A percentile compares a stretch with the other conserved stretches of the same genome.
phyloP scores from a whole-genome alignment of 1,140 invertebrate genomes.

The Doryteuthis pealeii region DNA sequence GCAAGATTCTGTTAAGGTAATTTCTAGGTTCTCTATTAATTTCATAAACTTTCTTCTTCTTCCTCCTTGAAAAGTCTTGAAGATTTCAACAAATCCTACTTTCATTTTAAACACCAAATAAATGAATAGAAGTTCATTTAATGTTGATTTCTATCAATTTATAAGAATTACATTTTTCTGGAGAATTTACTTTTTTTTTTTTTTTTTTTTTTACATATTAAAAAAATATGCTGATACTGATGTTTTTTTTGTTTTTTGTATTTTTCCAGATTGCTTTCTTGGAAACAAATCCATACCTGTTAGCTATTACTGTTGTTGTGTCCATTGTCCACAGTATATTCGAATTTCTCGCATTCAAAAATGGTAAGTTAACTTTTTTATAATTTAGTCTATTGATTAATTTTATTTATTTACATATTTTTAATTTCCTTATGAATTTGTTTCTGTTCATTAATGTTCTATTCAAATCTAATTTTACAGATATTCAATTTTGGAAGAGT shows the following conservation, averaged over 20 bases:
- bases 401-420: no score
- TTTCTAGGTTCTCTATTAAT: not conserved
- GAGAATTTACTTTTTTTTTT: no score
- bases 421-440: no score
- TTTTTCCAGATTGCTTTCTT: constrained; percentile 78
- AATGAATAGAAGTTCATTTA: no score
- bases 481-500: constrained; percentile 99
- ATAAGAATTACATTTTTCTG: no score
- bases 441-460: not conserved
- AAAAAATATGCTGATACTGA: not conserved
- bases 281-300: constrained; percentile 94
- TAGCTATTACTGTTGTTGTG: constrained; percentile 87
- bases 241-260: constrained; percentile 14
- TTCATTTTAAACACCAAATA: no score
- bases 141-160: no score
- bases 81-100: no score
- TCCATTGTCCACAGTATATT: constrained; percentile 97
- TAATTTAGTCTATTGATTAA: not conserved
- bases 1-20: constrained; percentile 89
- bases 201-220: no score
- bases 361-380: constrained; percentile 68
- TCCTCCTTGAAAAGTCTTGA: no score
- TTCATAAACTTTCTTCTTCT: no score
- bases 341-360: constrained; percentile 99
- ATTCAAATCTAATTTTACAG: constrained; percentile 62